These are phyloP conservation scores for Amphiprion ocellaris DNA, from an alignment of 2,113 vertebrate species.

Conservation along the genomic window DNA sequence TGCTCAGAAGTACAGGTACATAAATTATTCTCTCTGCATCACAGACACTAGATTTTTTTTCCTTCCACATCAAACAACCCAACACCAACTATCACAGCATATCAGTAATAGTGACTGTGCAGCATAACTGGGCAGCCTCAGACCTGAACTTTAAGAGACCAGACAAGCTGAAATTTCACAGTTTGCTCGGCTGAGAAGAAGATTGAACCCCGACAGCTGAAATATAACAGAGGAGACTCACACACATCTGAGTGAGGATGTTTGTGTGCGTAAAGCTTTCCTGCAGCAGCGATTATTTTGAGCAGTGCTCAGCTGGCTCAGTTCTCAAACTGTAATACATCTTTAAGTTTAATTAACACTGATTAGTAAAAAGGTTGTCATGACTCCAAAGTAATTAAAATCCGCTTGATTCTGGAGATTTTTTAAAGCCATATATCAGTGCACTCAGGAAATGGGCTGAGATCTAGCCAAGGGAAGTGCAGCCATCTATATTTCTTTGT, in stretches of 20 bases:
- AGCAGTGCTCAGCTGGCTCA: conserved; percentile 51
- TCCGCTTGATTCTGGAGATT: conserved; percentile 38
- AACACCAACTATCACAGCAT: background rate
- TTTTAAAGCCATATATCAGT: conserved; percentile 49
- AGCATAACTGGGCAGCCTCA: background rate
- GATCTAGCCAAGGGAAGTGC: conserved; percentile 26
- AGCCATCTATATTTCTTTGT: conserved; percentile 16
- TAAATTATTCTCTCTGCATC: background rate
- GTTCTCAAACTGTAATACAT: conserved; percentile 48
- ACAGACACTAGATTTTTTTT: background rate
- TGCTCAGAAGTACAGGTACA: conserved; percentile 11
- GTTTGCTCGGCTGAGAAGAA: conserved; percentile 17
- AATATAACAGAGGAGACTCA: conserved; percentile 3
- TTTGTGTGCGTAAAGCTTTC: conserved; percentile 2
- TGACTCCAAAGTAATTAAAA: conserved; percentile 55
- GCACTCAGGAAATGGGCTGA: conserved; percentile 47
- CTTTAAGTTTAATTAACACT: conserved; percentile 57
- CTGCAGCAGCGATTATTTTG: conserved; percentile 32
- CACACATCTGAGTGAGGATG: background rate
- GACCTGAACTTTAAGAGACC: background rate
- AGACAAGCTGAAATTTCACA: conserved; percentile 6
- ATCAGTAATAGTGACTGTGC: background rate
- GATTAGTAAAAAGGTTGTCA: conserved; percentile 50
- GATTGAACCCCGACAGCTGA: background rate
- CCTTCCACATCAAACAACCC: background rate